A percentile compares a stretch with the other conserved stretches of the same genome.
phyloP scores from a whole-genome alignment of 2,797 vertebrate species.

The Yasuhikotakia modesta region DNA sequence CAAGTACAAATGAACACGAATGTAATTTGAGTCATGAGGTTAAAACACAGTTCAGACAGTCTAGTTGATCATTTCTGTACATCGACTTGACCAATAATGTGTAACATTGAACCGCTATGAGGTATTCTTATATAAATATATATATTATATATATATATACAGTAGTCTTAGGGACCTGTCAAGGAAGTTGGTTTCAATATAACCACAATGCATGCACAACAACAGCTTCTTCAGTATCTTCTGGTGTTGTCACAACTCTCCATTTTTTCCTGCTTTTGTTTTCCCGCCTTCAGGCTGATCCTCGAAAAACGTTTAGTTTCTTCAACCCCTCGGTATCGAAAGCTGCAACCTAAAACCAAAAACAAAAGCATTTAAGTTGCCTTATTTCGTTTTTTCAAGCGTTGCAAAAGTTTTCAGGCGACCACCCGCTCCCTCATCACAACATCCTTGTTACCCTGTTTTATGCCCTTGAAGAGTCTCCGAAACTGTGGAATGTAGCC shows the following conservation, averaged over 20 bases:
- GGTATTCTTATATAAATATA: constrained; percentile 79
- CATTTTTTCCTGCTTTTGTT: constrained; percentile 56
- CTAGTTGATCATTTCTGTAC: constrained; percentile 76
- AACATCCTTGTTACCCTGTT: constrained; percentile 47
- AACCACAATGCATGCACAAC: constrained; percentile 83
- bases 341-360: constrained; percentile 58
- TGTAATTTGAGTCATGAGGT: constrained; percentile 84
- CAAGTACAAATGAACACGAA: constrained; percentile 79
- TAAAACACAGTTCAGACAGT: constrained; percentile 76
- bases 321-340: constrained; percentile 26
- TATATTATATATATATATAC: no score
- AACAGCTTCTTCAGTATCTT: constrained; percentile 79
- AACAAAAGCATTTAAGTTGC: constrained; percentile 55
- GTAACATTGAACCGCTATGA: constrained; percentile 78
- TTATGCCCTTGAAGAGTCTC: constrained; percentile 55
- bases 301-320: constrained; percentile 10
- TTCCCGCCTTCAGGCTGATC: constrained; percentile 50
- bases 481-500: constrained; percentile 62
- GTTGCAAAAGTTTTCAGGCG: constrained; percentile 66
- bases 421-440: constrained; percentile 48
- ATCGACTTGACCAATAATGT: constrained; percentile 78
- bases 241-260: constrained; percentile 65
- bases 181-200: constrained; percentile 83
- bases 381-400: constrained; percentile 60
- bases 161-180: constrained; percentile 84